Conservation (phyloP, 2,888 invertebrate genomes). For the Belgica antarctica region DNA sequence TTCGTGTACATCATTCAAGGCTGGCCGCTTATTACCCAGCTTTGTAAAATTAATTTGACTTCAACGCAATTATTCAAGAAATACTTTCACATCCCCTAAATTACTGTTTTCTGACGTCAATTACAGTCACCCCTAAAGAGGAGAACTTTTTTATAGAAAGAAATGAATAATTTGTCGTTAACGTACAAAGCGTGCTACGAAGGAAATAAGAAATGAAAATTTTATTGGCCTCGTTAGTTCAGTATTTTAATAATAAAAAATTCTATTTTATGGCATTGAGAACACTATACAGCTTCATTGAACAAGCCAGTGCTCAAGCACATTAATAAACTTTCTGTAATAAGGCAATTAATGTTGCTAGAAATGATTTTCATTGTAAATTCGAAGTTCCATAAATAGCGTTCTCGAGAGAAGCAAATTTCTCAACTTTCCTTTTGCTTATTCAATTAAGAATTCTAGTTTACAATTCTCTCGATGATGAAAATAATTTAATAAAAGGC, state of each 20-base stretch:
- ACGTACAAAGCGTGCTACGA: slow-evolving; percentile 32
- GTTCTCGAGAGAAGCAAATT: neutral
- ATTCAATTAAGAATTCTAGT: slow-evolving; percentile 28
- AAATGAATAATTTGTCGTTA: slow-evolving; percentile 44
- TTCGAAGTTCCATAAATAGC: neutral
- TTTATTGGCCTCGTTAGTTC: slow-evolving; percentile 43
- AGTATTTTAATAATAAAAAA: slow-evolving; percentile 38
- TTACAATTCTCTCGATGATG: neutral
- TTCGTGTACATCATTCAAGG: too few relatives aligned
- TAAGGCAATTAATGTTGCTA: slow-evolving; percentile 41
- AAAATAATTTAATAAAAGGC: slow-evolving; percentile 15
- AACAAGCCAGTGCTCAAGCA: neutral
- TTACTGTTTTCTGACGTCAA: too few relatives aligned
- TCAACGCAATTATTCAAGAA: too few relatives aligned
- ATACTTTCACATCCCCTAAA: too few relatives aligned
- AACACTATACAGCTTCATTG: slow-evolving; percentile 42
- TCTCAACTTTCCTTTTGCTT: neutral
- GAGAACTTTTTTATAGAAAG: slow-evolving; percentile 1
- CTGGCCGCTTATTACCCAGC: too few relatives aligned
- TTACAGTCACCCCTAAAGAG: too few relatives aligned
- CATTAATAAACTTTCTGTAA: slow-evolving; percentile 36
- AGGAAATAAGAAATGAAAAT: slow-evolving; percentile 44
- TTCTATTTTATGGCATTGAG: slow-evolving; percentile 35
- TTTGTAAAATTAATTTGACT: too few relatives aligned
- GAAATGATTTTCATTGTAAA: slow-evolving; percentile 1